phyloP scores from a whole-genome alignment of 2,888 invertebrate species.

The Imbricaverruca yamaguchii region DNA sequence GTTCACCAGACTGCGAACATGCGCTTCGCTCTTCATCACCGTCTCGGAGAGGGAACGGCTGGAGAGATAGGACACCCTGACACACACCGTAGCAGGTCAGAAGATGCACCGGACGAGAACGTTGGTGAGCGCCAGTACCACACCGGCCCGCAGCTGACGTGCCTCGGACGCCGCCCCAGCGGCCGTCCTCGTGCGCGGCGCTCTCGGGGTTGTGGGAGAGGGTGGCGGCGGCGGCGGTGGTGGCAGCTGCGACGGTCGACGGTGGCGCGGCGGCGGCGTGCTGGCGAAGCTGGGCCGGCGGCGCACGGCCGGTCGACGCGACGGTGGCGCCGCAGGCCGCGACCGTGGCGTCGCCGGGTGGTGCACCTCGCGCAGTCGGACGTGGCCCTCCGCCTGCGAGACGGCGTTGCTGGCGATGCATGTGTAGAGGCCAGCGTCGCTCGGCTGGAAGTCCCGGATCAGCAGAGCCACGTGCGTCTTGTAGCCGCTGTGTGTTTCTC shows the following conservation, averaged over 20 bases:
- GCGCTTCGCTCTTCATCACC: too few species aligned
- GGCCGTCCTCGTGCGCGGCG: background rate
- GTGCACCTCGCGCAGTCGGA: background rate
- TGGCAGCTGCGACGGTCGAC: background rate
- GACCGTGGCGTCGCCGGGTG: background rate
- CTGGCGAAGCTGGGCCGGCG: background rate
- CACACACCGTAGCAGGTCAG: background rate
- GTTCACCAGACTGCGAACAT: too few species aligned
- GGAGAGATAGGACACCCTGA: too few species aligned
- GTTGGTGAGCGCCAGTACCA: background rate
- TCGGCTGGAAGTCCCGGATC: conserved; percentile 9
- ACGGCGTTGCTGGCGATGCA: conserved; percentile 11
- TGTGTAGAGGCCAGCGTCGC: conserved; percentile 9
- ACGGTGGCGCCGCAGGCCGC: background rate
- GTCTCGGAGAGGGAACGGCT: too few species aligned
- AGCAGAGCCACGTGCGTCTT: conserved; percentile 2
- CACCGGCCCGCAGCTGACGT: background rate
- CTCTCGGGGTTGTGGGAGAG: background rate
- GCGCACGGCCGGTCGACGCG: background rate
- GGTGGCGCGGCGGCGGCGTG: background rate
- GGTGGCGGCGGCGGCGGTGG: background rate
- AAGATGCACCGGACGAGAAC: background rate
- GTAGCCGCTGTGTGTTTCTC: background rate
- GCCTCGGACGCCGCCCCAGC: background rate
- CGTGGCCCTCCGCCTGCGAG: background rate